Conservation (phyloP, 2,113 vertebrate genomes). For the Pterophyllum scalare region DNA sequence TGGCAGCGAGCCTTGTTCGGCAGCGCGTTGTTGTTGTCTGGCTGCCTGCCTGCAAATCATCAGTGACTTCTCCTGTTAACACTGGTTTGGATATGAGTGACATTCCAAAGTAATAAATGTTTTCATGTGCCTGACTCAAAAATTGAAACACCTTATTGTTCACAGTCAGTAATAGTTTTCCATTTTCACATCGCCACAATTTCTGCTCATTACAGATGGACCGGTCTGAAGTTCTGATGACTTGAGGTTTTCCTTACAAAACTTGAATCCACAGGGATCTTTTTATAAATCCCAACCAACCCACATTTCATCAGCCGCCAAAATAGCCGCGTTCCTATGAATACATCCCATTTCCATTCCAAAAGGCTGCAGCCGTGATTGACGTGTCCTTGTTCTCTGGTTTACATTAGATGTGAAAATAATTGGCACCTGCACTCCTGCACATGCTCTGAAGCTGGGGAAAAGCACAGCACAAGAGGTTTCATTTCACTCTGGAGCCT, state of each 20-base stretch:
- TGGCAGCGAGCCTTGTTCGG: neutral
- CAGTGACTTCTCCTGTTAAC: constrained; percentile 12
- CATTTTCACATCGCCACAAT: constrained; percentile 25
- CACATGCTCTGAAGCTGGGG: constrained; percentile 55
- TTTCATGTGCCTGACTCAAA: constrained; percentile 5
- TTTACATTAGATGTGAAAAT: constrained; percentile 75
- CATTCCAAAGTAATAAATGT: constrained; percentile 26
- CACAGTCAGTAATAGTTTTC: constrained; percentile 20
- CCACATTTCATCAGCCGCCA: constrained; percentile 59
- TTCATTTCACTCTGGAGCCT: constrained; percentile 55
- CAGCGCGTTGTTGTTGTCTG: neutral
- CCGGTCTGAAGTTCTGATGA: constrained; percentile 47
- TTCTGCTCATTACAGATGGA: constrained; percentile 35
- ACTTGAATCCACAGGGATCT: constrained; percentile 48
- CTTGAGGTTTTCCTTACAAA: constrained; percentile 45
- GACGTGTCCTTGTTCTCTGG: constrained; percentile 72
- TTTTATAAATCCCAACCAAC: constrained; percentile 51
- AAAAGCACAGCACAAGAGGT: constrained; percentile 38
- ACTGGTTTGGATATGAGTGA: neutral
- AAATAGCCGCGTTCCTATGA: constrained; percentile 54
- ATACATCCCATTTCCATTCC: constrained; percentile 67
- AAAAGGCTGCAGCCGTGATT: constrained; percentile 62
- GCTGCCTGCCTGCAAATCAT: neutral
- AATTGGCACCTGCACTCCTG: constrained; percentile 71
- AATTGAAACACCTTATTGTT: constrained; percentile 42